These are phyloP conservation scores for Radopholus similis DNA, from an alignment of 1,140 invertebrate genomes.

Conservation along the genomic window DNA sequence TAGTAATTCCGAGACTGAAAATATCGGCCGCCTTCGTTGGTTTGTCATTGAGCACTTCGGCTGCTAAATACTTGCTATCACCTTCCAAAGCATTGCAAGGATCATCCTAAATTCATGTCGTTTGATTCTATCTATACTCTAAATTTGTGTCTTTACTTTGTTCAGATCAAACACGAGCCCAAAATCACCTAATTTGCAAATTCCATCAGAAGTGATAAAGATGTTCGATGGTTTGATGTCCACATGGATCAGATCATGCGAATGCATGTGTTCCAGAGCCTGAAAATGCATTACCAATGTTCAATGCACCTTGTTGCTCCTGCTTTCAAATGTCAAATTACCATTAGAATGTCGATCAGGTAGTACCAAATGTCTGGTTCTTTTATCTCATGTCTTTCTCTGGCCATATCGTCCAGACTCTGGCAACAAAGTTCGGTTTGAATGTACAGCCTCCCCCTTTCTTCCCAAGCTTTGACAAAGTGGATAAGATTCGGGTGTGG, in stretches of 20 bases:
- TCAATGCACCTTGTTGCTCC: neutral
- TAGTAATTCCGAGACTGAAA: constrained; percentile 71
- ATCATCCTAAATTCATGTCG: constrained; percentile 38
- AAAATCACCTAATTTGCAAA: constrained; percentile 74
- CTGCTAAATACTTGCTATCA: constrained; percentile 73
- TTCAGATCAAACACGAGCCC: constrained; percentile 70
- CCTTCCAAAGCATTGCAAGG: constrained; percentile 65
- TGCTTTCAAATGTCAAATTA: constrained; percentile 23
- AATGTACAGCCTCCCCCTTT: constrained; percentile 70
- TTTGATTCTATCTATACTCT: neutral
- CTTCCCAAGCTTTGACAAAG: constrained; percentile 73
- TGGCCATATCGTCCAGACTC: constrained; percentile 53
- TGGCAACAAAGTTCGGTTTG: constrained; percentile 72
- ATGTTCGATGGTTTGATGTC: constrained; percentile 77
- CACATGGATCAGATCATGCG: constrained; percentile 70
- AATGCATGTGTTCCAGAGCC: constrained; percentile 70
- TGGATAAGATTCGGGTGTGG: constrained; percentile 70
- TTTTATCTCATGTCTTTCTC: constrained; percentile 32
- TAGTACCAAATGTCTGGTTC: constrained; percentile 59
- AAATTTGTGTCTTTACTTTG: constrained; percentile 7
- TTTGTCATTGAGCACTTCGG: constrained; percentile 69
- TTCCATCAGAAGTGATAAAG: constrained; percentile 66
- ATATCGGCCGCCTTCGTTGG: constrained; percentile 65
- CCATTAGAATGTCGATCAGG: constrained; percentile 56
- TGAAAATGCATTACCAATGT: too few species aligned